Conservation (phyloP, 2,888 invertebrate species). For the Augiades crinisus region DNA sequence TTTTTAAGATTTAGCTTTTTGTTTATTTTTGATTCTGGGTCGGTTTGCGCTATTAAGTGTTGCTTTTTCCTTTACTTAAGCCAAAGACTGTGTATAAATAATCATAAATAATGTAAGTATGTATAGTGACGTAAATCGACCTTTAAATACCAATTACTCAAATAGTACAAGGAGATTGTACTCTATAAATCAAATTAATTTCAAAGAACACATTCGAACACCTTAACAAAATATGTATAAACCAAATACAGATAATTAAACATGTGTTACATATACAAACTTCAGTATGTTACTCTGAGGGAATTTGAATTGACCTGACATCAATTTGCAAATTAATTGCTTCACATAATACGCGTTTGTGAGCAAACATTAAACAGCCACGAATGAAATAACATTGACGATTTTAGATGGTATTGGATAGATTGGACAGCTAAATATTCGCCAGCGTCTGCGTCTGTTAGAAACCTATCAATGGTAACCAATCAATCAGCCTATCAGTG, state of each 20-base stretch:
- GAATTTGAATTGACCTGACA: constrained; percentile 19
- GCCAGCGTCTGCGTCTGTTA: too few species aligned
- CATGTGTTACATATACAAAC: neutral
- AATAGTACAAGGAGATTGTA: neutral
- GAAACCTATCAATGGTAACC: too few species aligned
- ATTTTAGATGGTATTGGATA: too few species aligned
- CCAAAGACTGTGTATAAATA: too few species aligned
- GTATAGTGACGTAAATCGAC: too few species aligned
- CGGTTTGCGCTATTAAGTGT: too few species aligned
- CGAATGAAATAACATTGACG: constrained; percentile 10
- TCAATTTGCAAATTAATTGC: constrained; percentile 20
- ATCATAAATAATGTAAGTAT: too few species aligned
- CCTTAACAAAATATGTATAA: neutral
- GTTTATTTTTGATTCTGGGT: too few species aligned
- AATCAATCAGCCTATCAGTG: too few species aligned
- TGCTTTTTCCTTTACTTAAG: too few species aligned
- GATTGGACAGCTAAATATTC: too few species aligned
- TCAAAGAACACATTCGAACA: neutral
- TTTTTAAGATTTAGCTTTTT: too few species aligned
- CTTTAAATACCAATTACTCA: neutral
- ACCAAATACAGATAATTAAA: neutral
- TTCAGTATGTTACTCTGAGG: constrained; percentile 1
- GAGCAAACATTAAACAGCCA: constrained; percentile 13
- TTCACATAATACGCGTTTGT: constrained; percentile 13
- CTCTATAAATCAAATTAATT: neutral